These are phyloP conservation scores for Steatocranus sp. DNA, from an alignment of 2,797 vertebrate genomes.

Conservation along the genomic window DNA sequence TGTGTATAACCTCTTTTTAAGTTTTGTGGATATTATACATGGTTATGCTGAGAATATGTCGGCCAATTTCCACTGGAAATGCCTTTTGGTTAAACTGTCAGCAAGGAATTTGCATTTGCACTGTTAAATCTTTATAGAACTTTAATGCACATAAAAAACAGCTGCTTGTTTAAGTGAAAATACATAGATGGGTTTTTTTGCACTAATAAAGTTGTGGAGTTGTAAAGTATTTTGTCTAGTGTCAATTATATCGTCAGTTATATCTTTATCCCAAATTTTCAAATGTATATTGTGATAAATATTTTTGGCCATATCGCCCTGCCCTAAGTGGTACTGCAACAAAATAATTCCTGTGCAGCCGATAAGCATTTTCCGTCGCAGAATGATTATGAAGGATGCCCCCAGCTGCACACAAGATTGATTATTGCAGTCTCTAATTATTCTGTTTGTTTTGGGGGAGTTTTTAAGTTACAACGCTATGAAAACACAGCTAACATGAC, in stretches of 20 bases:
- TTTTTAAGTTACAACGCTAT: background rate
- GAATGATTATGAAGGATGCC: background rate
- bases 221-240: accelerated
- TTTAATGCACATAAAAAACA: background rate
- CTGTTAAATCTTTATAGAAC: accelerated
- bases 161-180: background rate
- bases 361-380: accelerated
- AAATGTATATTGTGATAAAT: background rate
- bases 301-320: background rate
- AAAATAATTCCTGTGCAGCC: background rate
- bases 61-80: accelerated
- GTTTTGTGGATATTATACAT: background rate
- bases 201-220: background rate
- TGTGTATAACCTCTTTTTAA: no score
- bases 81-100: accelerated
- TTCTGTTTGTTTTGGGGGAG: background rate
- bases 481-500: background rate
- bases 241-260: background rate
- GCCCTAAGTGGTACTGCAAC: accelerated
- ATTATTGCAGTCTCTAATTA: background rate
- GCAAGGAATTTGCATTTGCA: accelerated
- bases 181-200: background rate
- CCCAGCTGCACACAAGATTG: background rate
- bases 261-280: accelerated
- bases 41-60: background rate